Evolutionary conservation across 2,888 invertebrate species (phyloP), one percentile per base, ranked within the genome.

Genomic region (Colostygia pectinataria): DNA sequence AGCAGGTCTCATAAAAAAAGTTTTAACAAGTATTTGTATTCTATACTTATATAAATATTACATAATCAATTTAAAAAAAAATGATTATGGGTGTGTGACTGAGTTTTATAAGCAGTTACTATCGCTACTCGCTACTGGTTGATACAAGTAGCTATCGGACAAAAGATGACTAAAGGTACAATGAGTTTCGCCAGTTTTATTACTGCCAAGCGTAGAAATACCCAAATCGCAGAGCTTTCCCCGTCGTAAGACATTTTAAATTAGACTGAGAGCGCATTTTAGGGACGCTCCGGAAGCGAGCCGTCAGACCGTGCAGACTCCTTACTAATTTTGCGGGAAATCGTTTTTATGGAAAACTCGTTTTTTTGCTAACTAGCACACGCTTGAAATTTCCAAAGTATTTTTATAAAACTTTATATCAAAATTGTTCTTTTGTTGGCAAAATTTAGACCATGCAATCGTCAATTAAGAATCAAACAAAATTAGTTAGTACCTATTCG

Each of bases 381-480:
- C 32, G 33, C 37, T 51, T 42, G 15, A 31, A 25, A 33, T 20
- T 46, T 56, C 13, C 34, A 51, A 32, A 50, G 43, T 53, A 50
- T 42, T 53, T 58, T 49, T 47, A 39, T 47, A 55, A 31, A 34
- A 20, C 27, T 39, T 38, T 49, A 24, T 37, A 44, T 27, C 33
- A 34, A 53, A 43, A 50, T 50, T 53, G 9, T 53, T 40, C n/a
- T 65, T 58, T 62, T 57, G 68, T 73, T 74, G 66, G 66, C 67
- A 66, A 69, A 69, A 68, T 62, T 20, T 63, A 72, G 79, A 83
- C 83, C 80, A 83, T 75, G 71, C 68, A 8, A 70, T 70, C 73
- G 88, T 87, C 88, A 87, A 87, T 87, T 86, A 67, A 74, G 6
- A 82, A 68, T 69, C 71, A 81, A 74, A 69, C 69, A 64, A 66